Percentiles rank a stretch among this genome's conserved stretches.
These are phyloP conservation scores for Stenoptilia bipunctidactyla DNA, from an alignment of 2,888 invertebrate species.

Conservation along the genomic window DNA sequence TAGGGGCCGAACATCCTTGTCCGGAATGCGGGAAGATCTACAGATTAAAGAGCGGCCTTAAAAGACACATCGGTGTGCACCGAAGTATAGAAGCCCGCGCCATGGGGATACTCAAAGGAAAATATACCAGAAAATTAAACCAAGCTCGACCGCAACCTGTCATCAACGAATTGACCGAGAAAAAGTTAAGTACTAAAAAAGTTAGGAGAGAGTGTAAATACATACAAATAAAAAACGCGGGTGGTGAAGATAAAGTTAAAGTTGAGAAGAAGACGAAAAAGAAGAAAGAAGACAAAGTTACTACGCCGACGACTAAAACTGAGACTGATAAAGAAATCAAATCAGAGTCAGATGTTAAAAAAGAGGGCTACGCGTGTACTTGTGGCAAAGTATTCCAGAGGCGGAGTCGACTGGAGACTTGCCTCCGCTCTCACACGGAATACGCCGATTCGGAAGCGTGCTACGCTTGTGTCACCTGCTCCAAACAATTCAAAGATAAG, in stretches of 20 bases:
- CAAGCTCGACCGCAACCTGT: slow-evolving; percentile 21
- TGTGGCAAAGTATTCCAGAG: slow-evolving; percentile 46
- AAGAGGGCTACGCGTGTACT: slow-evolving; percentile 48
- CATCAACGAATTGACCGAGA: slow-evolving; percentile 12
- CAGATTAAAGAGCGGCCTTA: slow-evolving; percentile 19
- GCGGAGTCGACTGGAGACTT: slow-evolving; percentile 51
- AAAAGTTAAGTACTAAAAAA: slow-evolving; percentile 13
- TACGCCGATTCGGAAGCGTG: slow-evolving; percentile 24
- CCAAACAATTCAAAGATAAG: slow-evolving; percentile 43
- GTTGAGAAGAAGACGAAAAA: slow-evolving; percentile 11
- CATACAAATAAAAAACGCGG: slow-evolving; percentile 10
- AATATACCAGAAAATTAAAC: slow-evolving; percentile 31
- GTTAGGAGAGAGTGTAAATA: slow-evolving; percentile 11
- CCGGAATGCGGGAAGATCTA: slow-evolving; percentile 42
- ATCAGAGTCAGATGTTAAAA: slow-evolving; percentile 11
- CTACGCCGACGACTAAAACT: neutral
- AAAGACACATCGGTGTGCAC: slow-evolving; percentile 40
- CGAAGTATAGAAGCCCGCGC: slow-evolving; percentile 40
- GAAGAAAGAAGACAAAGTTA: slow-evolving; percentile 8
- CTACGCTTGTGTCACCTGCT: slow-evolving; percentile 40
- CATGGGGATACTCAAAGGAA: slow-evolving; percentile 31
- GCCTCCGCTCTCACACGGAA: slow-evolving; percentile 43
- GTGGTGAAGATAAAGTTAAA: slow-evolving; percentile 9
- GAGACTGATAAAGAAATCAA: slow-evolving; percentile 3
- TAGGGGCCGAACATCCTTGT: slow-evolving; percentile 22